These are phyloP conservation scores for Globodera ellingtonae DNA, from an alignment of 1,140 invertebrate species.

Conservation along the genomic window DNA sequence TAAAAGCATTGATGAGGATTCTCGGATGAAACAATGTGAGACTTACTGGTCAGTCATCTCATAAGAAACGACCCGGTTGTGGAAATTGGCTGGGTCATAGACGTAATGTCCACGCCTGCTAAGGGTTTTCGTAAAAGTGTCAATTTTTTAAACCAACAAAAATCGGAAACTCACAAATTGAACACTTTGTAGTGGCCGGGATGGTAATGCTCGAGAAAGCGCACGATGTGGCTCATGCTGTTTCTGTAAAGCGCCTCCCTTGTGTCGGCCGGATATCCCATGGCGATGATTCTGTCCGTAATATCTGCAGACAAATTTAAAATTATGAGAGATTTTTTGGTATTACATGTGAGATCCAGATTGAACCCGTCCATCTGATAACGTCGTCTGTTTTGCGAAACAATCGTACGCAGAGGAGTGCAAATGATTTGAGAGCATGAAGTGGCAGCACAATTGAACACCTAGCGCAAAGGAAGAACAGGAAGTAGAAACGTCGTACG, in stretches of 20 bases:
- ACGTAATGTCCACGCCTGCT: constrained; percentile 68
- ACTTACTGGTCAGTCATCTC: constrained; percentile 71
- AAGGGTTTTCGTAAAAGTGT: constrained; percentile 3
- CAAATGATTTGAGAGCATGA: constrained; percentile 43
- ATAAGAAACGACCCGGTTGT: constrained; percentile 69
- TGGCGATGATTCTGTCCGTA: constrained; percentile 55
- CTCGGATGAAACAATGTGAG: background rate
- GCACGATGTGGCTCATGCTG: constrained; percentile 71
- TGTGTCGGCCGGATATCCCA: constrained; percentile 71
- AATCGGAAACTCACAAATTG: constrained; percentile 69
- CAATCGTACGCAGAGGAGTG: constrained; percentile 51
- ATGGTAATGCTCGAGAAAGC: constrained; percentile 72
- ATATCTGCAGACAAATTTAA: constrained; percentile 38
- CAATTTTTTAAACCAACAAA: constrained; percentile 9
- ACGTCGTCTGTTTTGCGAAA: constrained; percentile 53
- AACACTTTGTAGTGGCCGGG: constrained; percentile 71
- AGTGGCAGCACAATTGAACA: constrained; percentile 37
- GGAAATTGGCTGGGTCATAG: constrained; percentile 71
- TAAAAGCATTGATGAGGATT: background rate
- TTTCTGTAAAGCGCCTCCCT: constrained; percentile 71
- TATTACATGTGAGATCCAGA: constrained; percentile 54
- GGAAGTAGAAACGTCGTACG: constrained; percentile 8
- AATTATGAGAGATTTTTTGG: too few relatives aligned
- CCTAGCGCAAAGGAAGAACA: constrained; percentile 24
- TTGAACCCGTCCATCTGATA: constrained; percentile 52